phyloP scores from a whole-genome alignment of 2,888 invertebrate species.

The Torymus tubicola region DNA sequence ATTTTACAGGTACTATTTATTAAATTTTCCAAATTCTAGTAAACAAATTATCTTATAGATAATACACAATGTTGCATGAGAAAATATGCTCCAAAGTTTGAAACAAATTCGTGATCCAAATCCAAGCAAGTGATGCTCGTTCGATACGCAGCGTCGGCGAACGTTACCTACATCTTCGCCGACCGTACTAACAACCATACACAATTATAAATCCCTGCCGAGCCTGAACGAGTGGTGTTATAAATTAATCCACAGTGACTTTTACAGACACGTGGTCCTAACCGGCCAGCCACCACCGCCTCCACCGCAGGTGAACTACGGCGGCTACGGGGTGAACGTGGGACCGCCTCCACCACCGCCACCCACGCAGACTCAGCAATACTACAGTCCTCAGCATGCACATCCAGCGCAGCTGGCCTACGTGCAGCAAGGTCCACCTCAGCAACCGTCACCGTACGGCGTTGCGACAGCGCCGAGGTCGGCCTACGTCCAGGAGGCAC shows the following conservation, averaged over 20 bases:
- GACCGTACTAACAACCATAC: too few relatives aligned
- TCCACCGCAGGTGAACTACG: conserved; percentile 72
- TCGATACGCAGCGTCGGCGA: too few relatives aligned
- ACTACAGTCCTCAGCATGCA: conserved; percentile 69
- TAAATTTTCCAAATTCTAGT: too few relatives aligned
- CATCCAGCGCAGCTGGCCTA: conserved; percentile 72
- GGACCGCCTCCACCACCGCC: conserved; percentile 68
- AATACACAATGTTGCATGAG: too few relatives aligned
- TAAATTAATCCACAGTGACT: neutral
- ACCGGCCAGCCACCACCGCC: conserved; percentile 67
- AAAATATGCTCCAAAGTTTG: too few relatives aligned
- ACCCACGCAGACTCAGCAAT: conserved; percentile 70
- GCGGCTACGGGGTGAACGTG: conserved; percentile 68
- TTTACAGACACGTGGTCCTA: conserved; percentile 50
- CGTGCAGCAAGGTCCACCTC: conserved; percentile 62
- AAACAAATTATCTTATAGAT: too few relatives aligned
- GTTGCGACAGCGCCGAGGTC: conserved; percentile 69
- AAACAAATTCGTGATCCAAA: too few relatives aligned
- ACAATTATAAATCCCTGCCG: neutral
- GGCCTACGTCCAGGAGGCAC: conserved; percentile 72
- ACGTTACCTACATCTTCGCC: too few relatives aligned
- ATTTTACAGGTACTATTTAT: too few relatives aligned
- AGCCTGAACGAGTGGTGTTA: neutral
- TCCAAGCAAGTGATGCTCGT: too few relatives aligned
- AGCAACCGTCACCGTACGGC: conserved; percentile 73